These are phyloP conservation scores for Polydrusus cervinus DNA, from an alignment of 2,888 invertebrate species.

Conservation along the genomic window DNA sequence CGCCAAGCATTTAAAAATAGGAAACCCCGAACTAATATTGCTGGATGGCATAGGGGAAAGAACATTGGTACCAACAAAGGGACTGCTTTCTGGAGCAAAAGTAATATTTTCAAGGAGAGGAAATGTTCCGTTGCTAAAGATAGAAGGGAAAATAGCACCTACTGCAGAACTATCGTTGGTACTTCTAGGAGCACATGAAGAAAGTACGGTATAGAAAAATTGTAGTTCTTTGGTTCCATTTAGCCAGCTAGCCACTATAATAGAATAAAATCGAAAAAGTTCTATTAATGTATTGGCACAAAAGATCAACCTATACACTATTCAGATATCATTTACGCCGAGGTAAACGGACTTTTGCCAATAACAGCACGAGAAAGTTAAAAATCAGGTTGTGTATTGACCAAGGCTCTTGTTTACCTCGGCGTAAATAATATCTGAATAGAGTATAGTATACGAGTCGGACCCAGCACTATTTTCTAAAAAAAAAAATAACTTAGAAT, in stretches of 20 bases:
- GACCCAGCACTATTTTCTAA: no score
- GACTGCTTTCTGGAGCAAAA: neutral
- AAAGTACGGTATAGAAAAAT: constrained; percentile 23
- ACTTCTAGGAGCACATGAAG: neutral
- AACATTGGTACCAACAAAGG: no score
- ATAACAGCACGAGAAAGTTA: no score
- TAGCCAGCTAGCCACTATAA: constrained; percentile 41
- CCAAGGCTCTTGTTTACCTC: no score
- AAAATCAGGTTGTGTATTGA: no score
- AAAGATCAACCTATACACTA: no score
- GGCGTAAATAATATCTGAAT: no score
- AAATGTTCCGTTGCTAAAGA: neutral
- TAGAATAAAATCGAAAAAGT: neutral
- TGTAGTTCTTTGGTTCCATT: constrained; percentile 43
- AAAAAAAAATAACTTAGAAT: no score
- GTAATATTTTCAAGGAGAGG: neutral
- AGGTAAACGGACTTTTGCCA: no score
- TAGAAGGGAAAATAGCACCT: neutral
- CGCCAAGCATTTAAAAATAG: constrained; percentile 5
- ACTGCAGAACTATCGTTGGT: neutral
- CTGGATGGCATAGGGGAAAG: no score
- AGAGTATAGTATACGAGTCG: no score
- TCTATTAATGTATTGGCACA: neutral
- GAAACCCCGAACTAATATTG: neutral
- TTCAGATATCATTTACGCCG: no score